Evolutionary conservation across 2,113 vertebrate species (phyloP).

Genomic region (Petrocephalus zakoni): DNA sequence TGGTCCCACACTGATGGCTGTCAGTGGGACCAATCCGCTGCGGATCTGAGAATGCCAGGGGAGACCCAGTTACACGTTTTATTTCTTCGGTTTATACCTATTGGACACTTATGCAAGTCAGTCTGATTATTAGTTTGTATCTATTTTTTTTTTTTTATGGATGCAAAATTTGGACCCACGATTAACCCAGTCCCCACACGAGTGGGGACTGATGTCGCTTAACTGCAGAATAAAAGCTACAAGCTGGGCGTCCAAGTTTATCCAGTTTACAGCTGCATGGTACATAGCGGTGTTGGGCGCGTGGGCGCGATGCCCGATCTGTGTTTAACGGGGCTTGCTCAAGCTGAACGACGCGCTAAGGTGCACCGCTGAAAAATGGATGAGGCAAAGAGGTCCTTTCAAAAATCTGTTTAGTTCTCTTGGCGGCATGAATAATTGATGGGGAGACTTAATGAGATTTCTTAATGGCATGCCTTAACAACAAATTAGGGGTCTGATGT

Average conservation of each 20-base stretch:
- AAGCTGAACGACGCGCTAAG: background rate
- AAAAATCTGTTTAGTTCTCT: conserved; percentile 43
- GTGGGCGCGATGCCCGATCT: background rate
- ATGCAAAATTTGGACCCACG: background rate
- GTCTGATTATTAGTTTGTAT: background rate
- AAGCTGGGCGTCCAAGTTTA: background rate
- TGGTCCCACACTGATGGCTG: conserved; percentile 34
- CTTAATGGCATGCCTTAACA: background rate
- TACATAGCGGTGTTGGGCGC: background rate
- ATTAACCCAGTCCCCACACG: background rate
- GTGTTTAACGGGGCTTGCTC: background rate
- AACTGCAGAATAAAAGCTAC: background rate
- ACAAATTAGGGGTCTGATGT: background rate
- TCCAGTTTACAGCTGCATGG: background rate
- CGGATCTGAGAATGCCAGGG: background rate
- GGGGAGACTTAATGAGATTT: conserved; percentile 22
- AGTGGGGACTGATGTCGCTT: background rate
- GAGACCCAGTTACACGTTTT: background rate
- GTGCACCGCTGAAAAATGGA: conserved; percentile 38
- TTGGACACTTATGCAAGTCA: background rate
- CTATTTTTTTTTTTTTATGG: background rate
- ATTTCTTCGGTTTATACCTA: background rate
- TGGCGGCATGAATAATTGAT: conserved; percentile 38
- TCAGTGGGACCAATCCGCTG: background rate
- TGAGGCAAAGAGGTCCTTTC: conserved; percentile 36